Conservation (phyloP, 2,113 vertebrate genomes). For the Cynopterus brachyotis region DNA sequence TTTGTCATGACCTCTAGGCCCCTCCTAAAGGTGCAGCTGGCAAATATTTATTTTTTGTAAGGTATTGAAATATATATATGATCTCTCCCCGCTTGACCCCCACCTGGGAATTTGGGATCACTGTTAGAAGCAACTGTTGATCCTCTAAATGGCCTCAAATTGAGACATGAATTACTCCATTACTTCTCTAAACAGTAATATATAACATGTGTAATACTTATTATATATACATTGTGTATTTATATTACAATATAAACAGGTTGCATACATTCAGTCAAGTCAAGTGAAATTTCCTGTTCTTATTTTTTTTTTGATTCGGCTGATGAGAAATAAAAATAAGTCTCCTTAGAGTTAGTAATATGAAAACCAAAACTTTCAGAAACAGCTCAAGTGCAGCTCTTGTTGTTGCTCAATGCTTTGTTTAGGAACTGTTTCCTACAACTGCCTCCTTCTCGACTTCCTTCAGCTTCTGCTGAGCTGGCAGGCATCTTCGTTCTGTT, state of each 20-base stretch:
- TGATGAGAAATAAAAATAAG: constrained; percentile 51
- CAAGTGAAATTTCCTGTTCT: background rate
- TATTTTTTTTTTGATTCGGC: background rate
- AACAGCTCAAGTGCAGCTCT: background rate
- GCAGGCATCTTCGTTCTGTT: background rate
- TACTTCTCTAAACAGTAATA: background rate
- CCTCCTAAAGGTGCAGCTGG: background rate
- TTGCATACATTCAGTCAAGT: background rate
- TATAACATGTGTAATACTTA: no score
- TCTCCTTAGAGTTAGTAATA: background rate
- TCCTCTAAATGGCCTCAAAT: background rate
- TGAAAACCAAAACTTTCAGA: constrained; percentile 29
- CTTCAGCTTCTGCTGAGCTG: background rate
- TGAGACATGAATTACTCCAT: background rate
- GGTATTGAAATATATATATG: background rate
- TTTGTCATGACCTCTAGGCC: background rate
- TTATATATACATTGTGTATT: background rate
- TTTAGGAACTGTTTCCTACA: background rate
- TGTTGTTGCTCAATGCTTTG: background rate
- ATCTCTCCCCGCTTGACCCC: background rate
- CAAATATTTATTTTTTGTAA: background rate
- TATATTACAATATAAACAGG: background rate
- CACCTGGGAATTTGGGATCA: background rate
- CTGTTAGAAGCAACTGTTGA: background rate
- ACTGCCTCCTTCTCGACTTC: background rate